Conservation (phyloP, 1,140 invertebrate species). For the Drosophila burlai region DNA sequence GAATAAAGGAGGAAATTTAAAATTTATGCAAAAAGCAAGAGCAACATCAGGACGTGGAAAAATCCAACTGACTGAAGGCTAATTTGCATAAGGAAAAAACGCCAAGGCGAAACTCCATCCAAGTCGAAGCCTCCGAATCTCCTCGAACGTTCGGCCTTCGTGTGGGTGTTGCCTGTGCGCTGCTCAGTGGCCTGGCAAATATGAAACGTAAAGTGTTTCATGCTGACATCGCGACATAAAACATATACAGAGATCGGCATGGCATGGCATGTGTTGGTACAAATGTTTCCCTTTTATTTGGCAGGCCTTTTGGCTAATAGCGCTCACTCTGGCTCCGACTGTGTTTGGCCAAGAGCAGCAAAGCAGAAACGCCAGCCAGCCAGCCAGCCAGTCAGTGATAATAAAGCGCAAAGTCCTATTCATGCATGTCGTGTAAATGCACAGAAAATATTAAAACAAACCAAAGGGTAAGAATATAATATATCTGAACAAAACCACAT, state of each 20-base stretch:
- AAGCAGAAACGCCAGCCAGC: constrained; percentile 52
- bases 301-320: constrained; percentile 76
- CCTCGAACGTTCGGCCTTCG: background rate
- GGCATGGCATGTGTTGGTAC: constrained; percentile 36
- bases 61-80: constrained; percentile 54
- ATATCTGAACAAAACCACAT: background rate
- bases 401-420: constrained; percentile 56
- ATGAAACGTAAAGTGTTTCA: constrained; percentile 76
- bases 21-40: constrained; percentile 77
- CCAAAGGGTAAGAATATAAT: background rate
- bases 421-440: constrained; percentile 26
- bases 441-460: constrained; percentile 7
- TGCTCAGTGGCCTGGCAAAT: constrained; percentile 72
- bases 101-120: constrained; percentile 58
- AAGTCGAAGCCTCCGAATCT: constrained; percentile 23
- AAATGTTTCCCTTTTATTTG: constrained; percentile 76
- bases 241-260: constrained; percentile 13
- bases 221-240: constrained; percentile 79
- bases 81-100: constrained; percentile 81
- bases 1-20: constrained; percentile 74
- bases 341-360: constrained; percentile 52
- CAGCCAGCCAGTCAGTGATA: constrained; percentile 22
- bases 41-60: constrained; percentile 31
- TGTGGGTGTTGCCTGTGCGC: constrained; percentile 24
- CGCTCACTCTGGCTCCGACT: constrained; percentile 14